These are phyloP conservation scores for Neopelma chrysocephalum DNA, from an alignment of 2,797 vertebrate genomes.

Conservation along the genomic window DNA sequence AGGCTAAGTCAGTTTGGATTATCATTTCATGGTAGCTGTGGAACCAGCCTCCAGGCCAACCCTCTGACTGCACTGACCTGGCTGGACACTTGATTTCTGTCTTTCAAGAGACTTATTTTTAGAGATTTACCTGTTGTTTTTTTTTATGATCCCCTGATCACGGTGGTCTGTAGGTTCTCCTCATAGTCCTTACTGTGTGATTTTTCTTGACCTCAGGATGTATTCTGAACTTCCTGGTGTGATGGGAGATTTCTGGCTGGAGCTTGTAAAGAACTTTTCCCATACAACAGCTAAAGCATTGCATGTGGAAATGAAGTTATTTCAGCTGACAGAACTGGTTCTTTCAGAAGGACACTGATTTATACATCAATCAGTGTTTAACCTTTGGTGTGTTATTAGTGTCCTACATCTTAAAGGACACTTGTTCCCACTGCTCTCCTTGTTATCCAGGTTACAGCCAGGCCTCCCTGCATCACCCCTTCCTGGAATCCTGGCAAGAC, in stretches of 20 bases:
- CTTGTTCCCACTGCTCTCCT: background rate
- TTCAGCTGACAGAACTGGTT: background rate
- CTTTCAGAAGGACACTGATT: background rate
- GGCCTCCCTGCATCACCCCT: background rate
- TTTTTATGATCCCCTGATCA: background rate
- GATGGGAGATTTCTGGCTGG: background rate
- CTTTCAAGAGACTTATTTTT: background rate
- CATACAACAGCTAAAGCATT: background rate
- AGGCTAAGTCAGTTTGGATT: background rate
- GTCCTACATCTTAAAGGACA: background rate
- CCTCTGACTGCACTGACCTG: too few relatives aligned
- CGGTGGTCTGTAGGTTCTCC: background rate
- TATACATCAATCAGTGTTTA: background rate
- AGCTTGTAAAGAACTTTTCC: background rate
- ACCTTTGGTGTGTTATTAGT: background rate
- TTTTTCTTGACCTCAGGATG: background rate
- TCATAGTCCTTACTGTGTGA: accelerated
- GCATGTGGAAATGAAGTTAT: background rate
- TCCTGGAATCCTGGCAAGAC: background rate
- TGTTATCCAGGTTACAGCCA: background rate
- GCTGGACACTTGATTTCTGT: background rate
- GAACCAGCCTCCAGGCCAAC: background rate
- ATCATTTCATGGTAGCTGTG: background rate
- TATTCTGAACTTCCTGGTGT: background rate
- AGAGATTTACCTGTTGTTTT: background rate